Evolutionary conservation across 2,113 vertebrate species (phyloP), one percentile per base, ranked within the genome.

Genomic region (Oncorhynchus mykiss): DNA sequence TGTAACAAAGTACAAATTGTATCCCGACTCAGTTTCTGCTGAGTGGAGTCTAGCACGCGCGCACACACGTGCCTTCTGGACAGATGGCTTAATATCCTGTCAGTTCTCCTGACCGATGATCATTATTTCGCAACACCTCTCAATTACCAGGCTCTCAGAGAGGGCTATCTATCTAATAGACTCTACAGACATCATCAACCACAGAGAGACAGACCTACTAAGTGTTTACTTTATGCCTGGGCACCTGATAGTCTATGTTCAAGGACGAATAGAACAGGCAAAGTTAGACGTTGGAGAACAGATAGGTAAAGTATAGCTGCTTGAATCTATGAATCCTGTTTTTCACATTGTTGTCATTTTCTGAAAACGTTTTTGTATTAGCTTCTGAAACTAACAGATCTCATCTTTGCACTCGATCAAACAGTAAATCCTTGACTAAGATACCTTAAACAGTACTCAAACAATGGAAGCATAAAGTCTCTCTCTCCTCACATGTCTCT

Each of bases 41-140:
- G 39, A 45, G 8, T 45, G 2, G 11, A 11, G 39, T 45, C 39
- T 45, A 45, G 39, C 14, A n/a, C 25, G 16, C 16, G 20, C 9
- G 54, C 48, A 59, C 20, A 16, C 31, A 72, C 20, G 0, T 11
- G 16, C 72, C 27, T n/a, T 14, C 2, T 6, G 16, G 27, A 80
- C 84, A 86, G 84, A 80, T 82, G 74, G 81, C 20, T 70, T 70
- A 66, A 60, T 72, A 54, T 16, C 1, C 3, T 54, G 51, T 5
- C 51, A 54, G 60, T 3, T 67, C 65, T 73, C 72, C 45, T 74
- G 66, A 70, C 73, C 72, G 39, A 67, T 29, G 22, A 62, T 72
- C n/a, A 75, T 76, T 78, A 51, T 66, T 9, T 70, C 18, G 34
- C 31, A 60, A 72, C 65, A 76, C 1, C 13, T 51, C 54, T 76